Percentiles rank a stretch among this genome's conserved stretches.
Evolutionary conservation across 2,113 vertebrate genomes (phyloP).

Genomic region (Vombatus ursinus): DNA sequence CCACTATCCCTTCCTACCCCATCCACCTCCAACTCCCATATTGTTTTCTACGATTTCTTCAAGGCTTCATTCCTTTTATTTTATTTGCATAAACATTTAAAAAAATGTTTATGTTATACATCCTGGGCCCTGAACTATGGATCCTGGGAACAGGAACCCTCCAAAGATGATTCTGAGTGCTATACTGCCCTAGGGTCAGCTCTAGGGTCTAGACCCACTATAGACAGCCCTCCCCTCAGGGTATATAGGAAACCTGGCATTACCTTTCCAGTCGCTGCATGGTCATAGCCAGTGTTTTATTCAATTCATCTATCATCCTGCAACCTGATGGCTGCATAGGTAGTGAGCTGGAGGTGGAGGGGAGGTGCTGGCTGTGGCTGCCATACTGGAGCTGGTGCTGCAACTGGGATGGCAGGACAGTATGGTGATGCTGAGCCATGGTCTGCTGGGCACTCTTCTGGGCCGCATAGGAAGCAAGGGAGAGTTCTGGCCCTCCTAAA

Average conservation of each 20-base stretch:
- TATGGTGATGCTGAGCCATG: constrained; percentile 86
- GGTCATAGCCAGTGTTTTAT: constrained; percentile 96
- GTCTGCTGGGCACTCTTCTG: constrained; percentile 90
- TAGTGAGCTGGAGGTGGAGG: constrained; percentile 86
- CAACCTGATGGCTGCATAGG: constrained; percentile 91
- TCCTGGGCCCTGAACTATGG: neutral
- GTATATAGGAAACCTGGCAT: constrained; percentile 1
- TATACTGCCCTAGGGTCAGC: neutral
- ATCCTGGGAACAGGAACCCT: neutral
- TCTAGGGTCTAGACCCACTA: neutral
- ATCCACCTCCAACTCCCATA: neutral
- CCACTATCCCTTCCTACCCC: neutral
- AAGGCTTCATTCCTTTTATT: neutral
- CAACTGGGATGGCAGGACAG: constrained; percentile 91
- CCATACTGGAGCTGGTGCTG: constrained; percentile 95
- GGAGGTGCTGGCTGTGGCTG: constrained; percentile 85
- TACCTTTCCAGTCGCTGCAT: constrained; percentile 99
- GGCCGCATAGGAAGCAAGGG: constrained; percentile 85
- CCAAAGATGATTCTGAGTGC: neutral
- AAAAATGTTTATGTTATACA: neutral
- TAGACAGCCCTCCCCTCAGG: neutral
- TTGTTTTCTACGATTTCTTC: neutral
- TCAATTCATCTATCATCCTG: constrained; percentile 97
- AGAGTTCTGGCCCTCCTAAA: constrained; percentile 90
- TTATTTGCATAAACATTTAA: neutral